Evolutionary conservation across 2,113 vertebrate genomes (phyloP), one percentile per base, ranked within the genome.

Genomic region (Percina caprodes): DNA sequence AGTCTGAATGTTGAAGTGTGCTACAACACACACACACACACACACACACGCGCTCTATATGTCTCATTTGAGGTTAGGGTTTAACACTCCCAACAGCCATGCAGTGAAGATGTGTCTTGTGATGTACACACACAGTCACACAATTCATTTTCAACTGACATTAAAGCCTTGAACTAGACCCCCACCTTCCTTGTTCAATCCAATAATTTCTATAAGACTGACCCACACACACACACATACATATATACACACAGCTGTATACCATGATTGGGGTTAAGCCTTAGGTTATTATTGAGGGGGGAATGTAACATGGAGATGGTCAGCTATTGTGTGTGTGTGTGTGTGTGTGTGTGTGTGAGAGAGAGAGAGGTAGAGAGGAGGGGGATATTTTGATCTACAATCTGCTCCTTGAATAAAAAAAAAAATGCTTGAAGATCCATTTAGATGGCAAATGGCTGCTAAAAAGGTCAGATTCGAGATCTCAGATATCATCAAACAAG

Each of bases 221-320:
- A n/a, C n/a, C n/a, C n/a, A 67, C 62, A 54, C n/a, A 74, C 49
- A 61, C 55, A 63, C 67, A 68, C 60, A 83, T 30, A 71, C 51
- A 67, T 58, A 54, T 42, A 60, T 54, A 76, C 18, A 51, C 39
- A 66, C 24, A 61, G 79, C 69, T 74, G 82, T 61, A 48, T 54
- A 48, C 45, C 52, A 48, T 84, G 80, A 82, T 74, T 88, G 70
- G 61, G 87, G 86, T 89, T 88, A 86, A 84, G 73, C 74, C 69
- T 80, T 30, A 19, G 77, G 72, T 89, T 88, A 86, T 85, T 85
- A 69, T 67, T 56, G 65, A 77, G 46, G 24, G 23, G 9, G 54
- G 33, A 7, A 9, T 69, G 65, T 68, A 72, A 65, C 75, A 55
- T 63, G 24, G 73, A 60, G 69, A 86, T 83, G 56, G 58, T 61